Base-by-base conservation (phyloP, 2,113 vertebrate species). In the Sylvietta virens region DNA sequence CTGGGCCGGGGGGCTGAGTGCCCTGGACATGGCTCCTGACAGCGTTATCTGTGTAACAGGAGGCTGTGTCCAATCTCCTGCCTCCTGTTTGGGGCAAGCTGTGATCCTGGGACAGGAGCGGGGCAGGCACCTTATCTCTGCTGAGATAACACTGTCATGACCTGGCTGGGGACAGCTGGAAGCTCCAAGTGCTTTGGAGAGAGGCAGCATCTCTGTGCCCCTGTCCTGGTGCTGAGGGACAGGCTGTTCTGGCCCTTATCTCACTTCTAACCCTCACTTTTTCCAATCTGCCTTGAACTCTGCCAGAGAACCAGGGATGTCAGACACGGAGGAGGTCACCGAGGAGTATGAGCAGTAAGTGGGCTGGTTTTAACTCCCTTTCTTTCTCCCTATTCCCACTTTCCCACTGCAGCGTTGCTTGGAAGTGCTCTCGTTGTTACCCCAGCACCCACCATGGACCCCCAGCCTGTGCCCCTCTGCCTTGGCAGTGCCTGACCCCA, bases 291-390 rank as follows among this genome's bases (percentile, higher is more conserved):
- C 76, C 61, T 71, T 26, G 6, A 57, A 42, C 86, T 31, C 74
- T 89, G 65, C 72, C 26, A 97, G 97, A 58, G 81, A 90, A 92
- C 86, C 85, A 76, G 97, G 95, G 94, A 99, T 99, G 99, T 99
- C 99, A 3, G 99, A 99, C 97, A 94, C 92, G 1, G 99, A 99
- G 95, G 99, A 98, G 82, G 96, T 97, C 26, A 81, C 85, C 3
- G 98, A 99, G 65, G 98, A 99, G 81, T 98, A 96, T 28, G 99
- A 98, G 33, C 97, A 98, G 98, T 98, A 97, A 99, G 99, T 99
- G 80, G 8, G 13, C 17, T 51, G 58, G 5, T 61, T 90, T 64
- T 35, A 61, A 67, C 9, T 13, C 33, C 28, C 6, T 91, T 71
- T 17, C 27, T 67, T 60, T 44, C 81, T 74, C 47, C 44, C n/a